Evolutionary conservation across 2,113 vertebrate species (phyloP).

Genomic region (Sitta europaea): DNA sequence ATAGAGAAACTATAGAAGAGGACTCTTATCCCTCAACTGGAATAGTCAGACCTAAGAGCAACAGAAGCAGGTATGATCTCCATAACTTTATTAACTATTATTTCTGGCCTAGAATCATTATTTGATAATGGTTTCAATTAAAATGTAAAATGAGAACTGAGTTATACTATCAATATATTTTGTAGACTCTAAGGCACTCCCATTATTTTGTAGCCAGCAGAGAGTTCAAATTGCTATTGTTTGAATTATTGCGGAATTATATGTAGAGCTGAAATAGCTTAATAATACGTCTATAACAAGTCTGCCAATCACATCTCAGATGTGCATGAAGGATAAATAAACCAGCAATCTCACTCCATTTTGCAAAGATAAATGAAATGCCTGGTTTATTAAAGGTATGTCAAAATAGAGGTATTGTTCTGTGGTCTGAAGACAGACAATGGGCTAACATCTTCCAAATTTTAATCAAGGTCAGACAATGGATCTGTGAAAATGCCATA

Average conservation of each 20-base stretch:
- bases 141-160: slow-evolving; percentile 16
- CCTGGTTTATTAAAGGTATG: background rate
- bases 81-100: background rate
- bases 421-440: background rate
- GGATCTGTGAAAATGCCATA: background rate
- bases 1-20: background rate
- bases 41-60: background rate
- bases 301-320: slow-evolving; percentile 2
- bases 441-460: background rate
- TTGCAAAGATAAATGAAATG: slow-evolving; percentile 8
- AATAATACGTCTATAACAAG: background rate
- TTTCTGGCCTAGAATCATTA: background rate
- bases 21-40: background rate
- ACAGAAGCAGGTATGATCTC: background rate
- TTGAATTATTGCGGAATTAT: background rate
- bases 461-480: background rate
- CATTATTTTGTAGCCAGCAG: background rate
- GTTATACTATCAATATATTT: background rate
- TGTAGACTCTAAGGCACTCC: background rate
- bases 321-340: background rate
- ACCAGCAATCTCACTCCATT: background rate
- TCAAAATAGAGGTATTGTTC: background rate
- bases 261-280: background rate
- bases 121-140: slow-evolving; percentile 20
- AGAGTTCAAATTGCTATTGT: background rate